Conservation (phyloP, 2,113 vertebrate genomes). For the Centropus unirufus region DNA sequence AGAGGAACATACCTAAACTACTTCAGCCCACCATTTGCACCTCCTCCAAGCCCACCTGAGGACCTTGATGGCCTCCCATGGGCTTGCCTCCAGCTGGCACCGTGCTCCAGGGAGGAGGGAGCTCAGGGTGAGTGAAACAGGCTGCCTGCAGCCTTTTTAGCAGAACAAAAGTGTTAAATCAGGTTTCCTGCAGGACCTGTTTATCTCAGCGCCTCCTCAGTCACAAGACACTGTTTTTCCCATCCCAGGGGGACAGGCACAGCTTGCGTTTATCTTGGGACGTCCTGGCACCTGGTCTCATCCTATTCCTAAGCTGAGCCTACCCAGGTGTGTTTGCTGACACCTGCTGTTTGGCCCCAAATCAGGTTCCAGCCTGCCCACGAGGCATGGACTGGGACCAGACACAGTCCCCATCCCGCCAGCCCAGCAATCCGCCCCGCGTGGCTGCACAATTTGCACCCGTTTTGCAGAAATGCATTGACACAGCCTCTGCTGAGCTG, state of each 20-base stretch:
- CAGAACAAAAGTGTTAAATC: fast-evolving
- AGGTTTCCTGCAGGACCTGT: fast-evolving
- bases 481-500: no score
- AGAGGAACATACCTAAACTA: not conserved
- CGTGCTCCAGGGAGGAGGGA: not conserved
- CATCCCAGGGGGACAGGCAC: fast-evolving
- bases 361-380: not conserved
- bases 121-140: fast-evolving
- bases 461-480: not conserved
- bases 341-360: not conserved
- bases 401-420: no score
- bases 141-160: not conserved
- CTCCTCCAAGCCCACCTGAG: not conserved
- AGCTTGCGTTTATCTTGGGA: not conserved
- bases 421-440: no score
- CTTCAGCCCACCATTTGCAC: not conserved
- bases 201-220: not conserved
- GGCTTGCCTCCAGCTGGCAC: not conserved
- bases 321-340: no score
- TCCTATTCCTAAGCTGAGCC: no score
- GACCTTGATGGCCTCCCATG: not conserved
- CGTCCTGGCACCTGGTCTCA: no score
- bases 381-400: not conserved
- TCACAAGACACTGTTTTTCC: not conserved
- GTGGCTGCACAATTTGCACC: fast-evolving